Percentiles rank a stretch among this genome's conserved stretches.
Evolutionary conservation across 2,888 invertebrate species (phyloP).

Genomic region (Synanthedon tipuliformis): DNA sequence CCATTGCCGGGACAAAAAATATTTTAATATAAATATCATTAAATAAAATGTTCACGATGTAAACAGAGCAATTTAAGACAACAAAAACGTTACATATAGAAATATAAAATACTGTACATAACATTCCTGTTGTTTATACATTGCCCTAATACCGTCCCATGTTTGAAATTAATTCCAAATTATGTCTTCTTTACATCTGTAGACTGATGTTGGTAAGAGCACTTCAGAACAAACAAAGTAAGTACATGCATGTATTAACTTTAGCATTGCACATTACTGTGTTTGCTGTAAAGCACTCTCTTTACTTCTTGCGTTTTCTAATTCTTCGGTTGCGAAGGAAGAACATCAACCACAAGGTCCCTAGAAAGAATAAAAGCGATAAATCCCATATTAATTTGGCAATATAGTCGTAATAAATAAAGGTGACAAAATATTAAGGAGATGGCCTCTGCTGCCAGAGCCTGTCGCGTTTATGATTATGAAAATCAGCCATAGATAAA

Average conservation of each 20-base stretch:
- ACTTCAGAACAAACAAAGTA: slow-evolving; percentile 69
- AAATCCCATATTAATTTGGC: too few species aligned
- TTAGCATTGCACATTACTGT: slow-evolving; percentile 70
- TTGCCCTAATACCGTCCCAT: slow-evolving; percentile 41
- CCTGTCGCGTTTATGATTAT: too few species aligned
- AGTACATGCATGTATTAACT: slow-evolving; percentile 64
- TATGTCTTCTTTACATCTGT: background rate
- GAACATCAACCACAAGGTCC: too few species aligned
- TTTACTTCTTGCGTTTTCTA: too few species aligned
- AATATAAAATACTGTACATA: slow-evolving; percentile 67
- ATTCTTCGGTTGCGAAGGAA: too few species aligned
- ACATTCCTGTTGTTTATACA: slow-evolving; percentile 70
- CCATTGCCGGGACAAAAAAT: too few species aligned
- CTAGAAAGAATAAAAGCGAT: too few species aligned
- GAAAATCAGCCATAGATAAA: too few species aligned
- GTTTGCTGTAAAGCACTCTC: slow-evolving; percentile 64
- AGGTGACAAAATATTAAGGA: too few species aligned
- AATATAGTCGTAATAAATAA: too few species aligned
- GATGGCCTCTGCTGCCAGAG: too few species aligned
- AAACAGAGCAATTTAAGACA: slow-evolving; percentile 68
- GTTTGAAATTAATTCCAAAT: slow-evolving; percentile 3
- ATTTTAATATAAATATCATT: too few species aligned
- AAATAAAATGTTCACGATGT: slow-evolving; percentile 15
- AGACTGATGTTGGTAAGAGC: slow-evolving; percentile 29
- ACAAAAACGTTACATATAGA: slow-evolving; percentile 72